These are phyloP conservation scores for Manacus vitellinus DNA, from an alignment of 2,113 vertebrate genomes.

Conservation along the genomic window DNA sequence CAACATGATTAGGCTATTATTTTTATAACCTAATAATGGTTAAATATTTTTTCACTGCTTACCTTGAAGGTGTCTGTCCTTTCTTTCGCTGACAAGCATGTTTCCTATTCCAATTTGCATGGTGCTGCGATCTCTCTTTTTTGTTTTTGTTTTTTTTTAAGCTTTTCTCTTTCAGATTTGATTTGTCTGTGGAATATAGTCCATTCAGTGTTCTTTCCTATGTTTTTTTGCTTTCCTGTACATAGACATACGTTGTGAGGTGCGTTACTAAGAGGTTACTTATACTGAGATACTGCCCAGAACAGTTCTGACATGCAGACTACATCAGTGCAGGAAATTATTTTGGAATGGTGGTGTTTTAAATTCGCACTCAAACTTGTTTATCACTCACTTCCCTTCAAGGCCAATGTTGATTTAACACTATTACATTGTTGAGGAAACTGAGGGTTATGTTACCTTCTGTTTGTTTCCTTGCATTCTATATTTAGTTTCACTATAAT, in stretches of 20 bases:
- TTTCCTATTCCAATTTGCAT: background rate
- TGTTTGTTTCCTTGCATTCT: conserved; percentile 15
- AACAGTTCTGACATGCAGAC: background rate
- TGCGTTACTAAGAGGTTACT: background rate
- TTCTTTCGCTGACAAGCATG: background rate
- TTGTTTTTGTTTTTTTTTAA: background rate
- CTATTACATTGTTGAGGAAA: conserved; percentile 1
- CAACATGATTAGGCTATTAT: background rate
- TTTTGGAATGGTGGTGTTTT: background rate
- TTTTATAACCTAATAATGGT: background rate
- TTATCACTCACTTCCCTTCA: conserved; percentile 5
- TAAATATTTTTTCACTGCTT: background rate
- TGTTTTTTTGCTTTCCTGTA: background rate
- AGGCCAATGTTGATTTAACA: background rate
- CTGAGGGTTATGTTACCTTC: background rate
- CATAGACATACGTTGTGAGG: background rate
- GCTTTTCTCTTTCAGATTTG: background rate
- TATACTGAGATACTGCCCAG: background rate
- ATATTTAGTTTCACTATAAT: background rate
- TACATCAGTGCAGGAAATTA: background rate
- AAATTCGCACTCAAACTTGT: background rate
- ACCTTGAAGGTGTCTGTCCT: background rate
- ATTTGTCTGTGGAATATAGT: background rate
- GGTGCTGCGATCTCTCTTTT: background rate
- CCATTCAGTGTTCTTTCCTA: background rate